Evolutionary conservation across 2,797 vertebrate species (phyloP).

Genomic region (Notolepis coatsorum): DNA sequence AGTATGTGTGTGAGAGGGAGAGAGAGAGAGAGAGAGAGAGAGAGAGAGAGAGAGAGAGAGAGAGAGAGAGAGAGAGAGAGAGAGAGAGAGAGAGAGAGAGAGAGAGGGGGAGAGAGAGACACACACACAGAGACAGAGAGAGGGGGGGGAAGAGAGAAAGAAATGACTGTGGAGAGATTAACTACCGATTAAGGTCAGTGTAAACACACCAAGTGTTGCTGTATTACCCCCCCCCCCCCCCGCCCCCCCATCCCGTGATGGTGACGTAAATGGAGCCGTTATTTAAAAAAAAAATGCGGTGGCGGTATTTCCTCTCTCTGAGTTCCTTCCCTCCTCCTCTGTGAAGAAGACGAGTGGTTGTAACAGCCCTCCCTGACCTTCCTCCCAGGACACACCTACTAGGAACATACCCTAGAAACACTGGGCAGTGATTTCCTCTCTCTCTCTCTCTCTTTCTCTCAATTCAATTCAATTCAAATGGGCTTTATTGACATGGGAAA

Average conservation of each 20-base stretch:
- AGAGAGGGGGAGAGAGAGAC: constrained; percentile 4
- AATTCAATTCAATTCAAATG: too few species aligned
- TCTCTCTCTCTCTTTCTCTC: too few species aligned
- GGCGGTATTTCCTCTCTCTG: constrained; percentile 39
- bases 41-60: not conserved
- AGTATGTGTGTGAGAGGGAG: too few species aligned
- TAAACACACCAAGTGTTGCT: constrained; percentile 31
- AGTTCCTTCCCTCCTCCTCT: constrained; percentile 37
- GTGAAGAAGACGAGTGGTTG: constrained; percentile 40
- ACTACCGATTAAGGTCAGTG: constrained; percentile 50
- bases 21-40: not conserved
- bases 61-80: not conserved
- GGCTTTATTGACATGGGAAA: too few species aligned
- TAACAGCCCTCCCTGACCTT: constrained; percentile 51
- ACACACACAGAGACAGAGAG: not conserved
- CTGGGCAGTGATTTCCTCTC: constrained; percentile 67
- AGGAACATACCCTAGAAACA: constrained; percentile 74
- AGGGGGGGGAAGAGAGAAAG: not conserved
- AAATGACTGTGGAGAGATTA: constrained; percentile 33
- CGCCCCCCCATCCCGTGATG: constrained; percentile 5
- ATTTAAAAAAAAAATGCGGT: not conserved
- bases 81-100: not conserved
- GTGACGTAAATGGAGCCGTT: constrained; percentile 52
- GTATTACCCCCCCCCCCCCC: constrained; percentile 32
- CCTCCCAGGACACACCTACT: constrained; percentile 73